Conservation (phyloP, 1,140 invertebrate species). For the Drosophila obscura region DNA sequence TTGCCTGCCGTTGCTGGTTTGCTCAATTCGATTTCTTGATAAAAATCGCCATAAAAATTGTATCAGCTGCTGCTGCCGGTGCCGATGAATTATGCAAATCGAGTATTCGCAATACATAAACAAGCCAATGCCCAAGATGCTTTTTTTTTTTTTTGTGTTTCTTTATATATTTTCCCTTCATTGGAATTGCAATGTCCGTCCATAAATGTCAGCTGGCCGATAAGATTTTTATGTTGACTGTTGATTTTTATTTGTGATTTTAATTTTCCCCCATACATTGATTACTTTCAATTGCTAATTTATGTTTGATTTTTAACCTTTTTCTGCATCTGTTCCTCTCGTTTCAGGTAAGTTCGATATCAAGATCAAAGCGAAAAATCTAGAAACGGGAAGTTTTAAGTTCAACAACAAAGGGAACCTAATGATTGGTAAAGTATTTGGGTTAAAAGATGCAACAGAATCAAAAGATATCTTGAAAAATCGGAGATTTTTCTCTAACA, state of each 20-base stretch:
- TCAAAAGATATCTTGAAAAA: no score
- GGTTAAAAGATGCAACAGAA: no score
- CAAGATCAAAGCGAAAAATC: neutral
- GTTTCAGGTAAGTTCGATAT: conserved; percentile 58
- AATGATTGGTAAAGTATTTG: conserved; percentile 5
- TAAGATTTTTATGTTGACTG: conserved; percentile 52
- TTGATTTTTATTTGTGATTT: conserved; percentile 57
- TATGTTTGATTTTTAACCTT: conserved; percentile 1
- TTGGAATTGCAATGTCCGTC: conserved; percentile 25
- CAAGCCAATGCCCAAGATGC: conserved; percentile 26
- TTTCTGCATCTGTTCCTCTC: conserved; percentile 5
- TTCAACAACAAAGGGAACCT: neutral
- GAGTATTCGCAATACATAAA: conserved; percentile 33
- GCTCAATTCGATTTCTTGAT: conserved; percentile 59
- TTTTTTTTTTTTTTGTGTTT: conserved; percentile 8
- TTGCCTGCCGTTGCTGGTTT: neutral
- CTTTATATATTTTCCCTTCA: neutral
- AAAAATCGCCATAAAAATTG: conserved; percentile 59
- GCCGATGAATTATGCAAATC: conserved; percentile 54
- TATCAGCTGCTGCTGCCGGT: conserved; percentile 35
- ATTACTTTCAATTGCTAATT: conserved; percentile 53
- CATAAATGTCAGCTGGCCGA: conserved; percentile 43
- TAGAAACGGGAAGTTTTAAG: neutral
- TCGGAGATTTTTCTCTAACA: no score
- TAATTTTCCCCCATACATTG: conserved; percentile 21